These are phyloP conservation scores for Sericinus montela DNA, from an alignment of 2,888 invertebrate genomes.

Conservation along the genomic window DNA sequence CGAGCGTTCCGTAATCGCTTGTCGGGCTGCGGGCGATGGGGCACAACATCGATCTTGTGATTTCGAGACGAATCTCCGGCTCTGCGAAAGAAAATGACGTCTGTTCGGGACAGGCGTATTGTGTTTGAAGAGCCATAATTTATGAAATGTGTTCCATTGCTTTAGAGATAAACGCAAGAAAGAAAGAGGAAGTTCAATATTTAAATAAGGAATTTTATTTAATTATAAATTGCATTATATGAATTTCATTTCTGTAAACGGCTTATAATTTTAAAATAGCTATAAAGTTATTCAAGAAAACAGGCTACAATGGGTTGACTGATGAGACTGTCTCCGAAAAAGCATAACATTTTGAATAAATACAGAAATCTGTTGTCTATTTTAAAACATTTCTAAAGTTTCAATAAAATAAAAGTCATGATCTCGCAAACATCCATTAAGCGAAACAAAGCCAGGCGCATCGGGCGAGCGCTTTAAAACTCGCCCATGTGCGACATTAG, in stretches of 20 bases:
- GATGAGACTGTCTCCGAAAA: no score
- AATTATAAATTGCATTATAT: no score
- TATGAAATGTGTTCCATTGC: background rate
- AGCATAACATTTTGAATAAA: no score
- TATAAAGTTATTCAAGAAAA: no score
- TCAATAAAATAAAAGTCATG: background rate
- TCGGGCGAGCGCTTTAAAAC: constrained; percentile 9
- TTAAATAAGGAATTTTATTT: no score
- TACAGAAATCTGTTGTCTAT: no score
- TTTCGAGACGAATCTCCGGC: constrained; percentile 9
- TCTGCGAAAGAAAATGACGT: constrained; percentile 6
- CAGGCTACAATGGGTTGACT: no score
- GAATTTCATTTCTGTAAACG: no score
- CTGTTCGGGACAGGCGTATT: background rate
- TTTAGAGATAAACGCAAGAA: no score
- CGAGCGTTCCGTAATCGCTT: constrained; percentile 28
- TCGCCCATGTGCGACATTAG: constrained; percentile 17
- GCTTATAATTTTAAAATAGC: no score
- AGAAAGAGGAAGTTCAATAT: no score
- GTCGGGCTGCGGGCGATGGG: constrained; percentile 23
- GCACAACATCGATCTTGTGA: constrained; percentile 19
- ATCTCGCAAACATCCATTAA: constrained; percentile 6
- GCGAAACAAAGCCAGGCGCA: constrained; percentile 8
- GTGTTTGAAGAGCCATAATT: background rate
- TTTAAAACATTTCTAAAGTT: background rate